Conservation (phyloP, 2,797 vertebrate species). For the Sarcoramphus papa region DNA sequence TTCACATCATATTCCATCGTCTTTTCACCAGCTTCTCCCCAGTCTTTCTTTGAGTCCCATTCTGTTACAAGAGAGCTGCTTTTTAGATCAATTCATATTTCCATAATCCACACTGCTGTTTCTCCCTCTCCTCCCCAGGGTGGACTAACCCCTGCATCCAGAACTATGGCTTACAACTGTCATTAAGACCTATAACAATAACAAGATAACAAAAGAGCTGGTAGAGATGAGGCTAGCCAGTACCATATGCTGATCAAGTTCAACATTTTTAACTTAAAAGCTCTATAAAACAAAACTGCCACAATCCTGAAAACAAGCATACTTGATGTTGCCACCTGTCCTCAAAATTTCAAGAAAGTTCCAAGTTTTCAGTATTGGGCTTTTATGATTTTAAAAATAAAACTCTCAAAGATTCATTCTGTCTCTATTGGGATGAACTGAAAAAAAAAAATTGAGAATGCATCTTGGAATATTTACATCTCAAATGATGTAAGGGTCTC, state of each 20-base stretch:
- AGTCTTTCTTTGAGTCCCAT: conserved; percentile 91
- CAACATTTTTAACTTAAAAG: conserved; percentile 65
- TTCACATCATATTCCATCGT: conserved; percentile 90
- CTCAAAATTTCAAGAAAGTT: not conserved
- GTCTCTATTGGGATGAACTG: not conserved
- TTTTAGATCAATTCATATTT: conserved; percentile 99
- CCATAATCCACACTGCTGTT: conserved; percentile 99
- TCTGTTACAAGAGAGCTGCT: conserved; percentile 82
- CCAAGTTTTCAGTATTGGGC: not conserved
- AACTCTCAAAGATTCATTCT: not conserved
- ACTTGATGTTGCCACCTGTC: conserved; percentile 6
- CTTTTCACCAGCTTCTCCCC: conserved; percentile 89
- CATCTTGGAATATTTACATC: not conserved
- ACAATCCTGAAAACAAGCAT: conserved; percentile 68
- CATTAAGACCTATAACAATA: conserved; percentile 96
- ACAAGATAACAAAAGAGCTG: conserved; percentile 92
- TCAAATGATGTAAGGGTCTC: not conserved
- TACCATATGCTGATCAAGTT: conserved; percentile 93
- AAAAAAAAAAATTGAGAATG: not conserved
- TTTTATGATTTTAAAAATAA: not conserved
- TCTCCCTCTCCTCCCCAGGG: conserved; percentile 88
- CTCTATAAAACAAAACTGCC: conserved; percentile 67
- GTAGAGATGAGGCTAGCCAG: conserved; percentile 83
- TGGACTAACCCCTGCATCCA: conserved; percentile 92
- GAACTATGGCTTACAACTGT: conserved; percentile 95